Evolutionary conservation across 64 coral and sea anemone species (phyloP), one percentile per base, ranked within the genome.

Genomic region (Actinia equina): DNA sequence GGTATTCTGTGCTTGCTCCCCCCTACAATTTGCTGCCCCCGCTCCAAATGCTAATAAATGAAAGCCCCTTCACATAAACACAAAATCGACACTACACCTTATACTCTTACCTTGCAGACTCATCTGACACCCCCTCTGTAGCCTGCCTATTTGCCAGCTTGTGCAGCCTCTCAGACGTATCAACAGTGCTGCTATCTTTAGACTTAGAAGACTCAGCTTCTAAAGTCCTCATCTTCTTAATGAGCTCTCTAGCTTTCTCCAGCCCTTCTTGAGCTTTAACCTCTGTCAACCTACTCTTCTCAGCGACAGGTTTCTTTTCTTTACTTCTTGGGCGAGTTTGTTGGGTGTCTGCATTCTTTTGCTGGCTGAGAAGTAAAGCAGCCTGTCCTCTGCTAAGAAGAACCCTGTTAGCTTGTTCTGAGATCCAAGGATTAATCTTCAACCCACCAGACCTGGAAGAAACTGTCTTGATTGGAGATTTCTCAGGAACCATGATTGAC

Each of bases 371-470:
- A 17, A 91, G 87, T 37, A 99, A 82, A 0, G 93, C 97, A 41
- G 86, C 90, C 26, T 82, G 83, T 4, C 97, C 97, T 37, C 97
- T 87, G 52, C 90, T 95, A 0, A 90, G 70, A 15, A 91, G 81
- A 25, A 99, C 97, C n/a, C 76, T 89, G 44, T 90, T 99, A 5
- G 97, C 97, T 86, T 99, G 97, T n/a, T 99, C 97, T 67, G 93
- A 88, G 9, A 99, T 95, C 97, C 97, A 99, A 6, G 97, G 97
- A 37, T 99, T 93, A 22, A 59, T 46, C 86, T 99, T 99, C 12
- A 95, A 18, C n/a, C 97, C 93, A 71, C 54, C 54, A 56, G 54
- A 56, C 54, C 9, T 56, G 5, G 58, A 77, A 5, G 83, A 85
- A 11, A 6, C 37, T 6, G 17, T 62, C 25, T 59, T 85, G 6